Conservation (phyloP, 2,113 vertebrate species). For the Oreochromis niloticus region DNA sequence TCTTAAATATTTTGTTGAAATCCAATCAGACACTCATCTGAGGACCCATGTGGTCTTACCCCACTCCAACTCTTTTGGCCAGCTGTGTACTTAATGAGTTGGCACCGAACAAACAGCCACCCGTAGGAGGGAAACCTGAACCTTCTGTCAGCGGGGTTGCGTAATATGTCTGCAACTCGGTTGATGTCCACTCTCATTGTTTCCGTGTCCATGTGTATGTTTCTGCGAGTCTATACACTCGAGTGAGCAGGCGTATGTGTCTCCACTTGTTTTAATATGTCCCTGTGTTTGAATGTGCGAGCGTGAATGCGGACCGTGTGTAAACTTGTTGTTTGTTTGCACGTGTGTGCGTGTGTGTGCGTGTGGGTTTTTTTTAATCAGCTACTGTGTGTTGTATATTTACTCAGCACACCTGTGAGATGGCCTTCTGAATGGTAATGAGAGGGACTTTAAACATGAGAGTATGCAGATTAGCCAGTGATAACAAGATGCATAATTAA, state of each 20-base stretch:
- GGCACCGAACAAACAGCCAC: constrained; percentile 41
- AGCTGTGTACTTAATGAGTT: constrained; percentile 70
- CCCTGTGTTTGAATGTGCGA: not conserved
- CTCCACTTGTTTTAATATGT: constrained; percentile 26
- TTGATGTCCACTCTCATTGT: constrained; percentile 8
- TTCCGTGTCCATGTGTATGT: not conserved
- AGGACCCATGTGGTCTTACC: constrained; percentile 21
- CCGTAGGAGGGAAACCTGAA: constrained; percentile 26
- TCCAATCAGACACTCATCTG: constrained; percentile 22
- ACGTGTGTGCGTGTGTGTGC: not conserved
- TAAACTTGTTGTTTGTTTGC: not conserved
- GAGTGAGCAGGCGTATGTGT: not conserved
- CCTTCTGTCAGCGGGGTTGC: constrained; percentile 50
- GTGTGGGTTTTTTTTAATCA: not conserved
- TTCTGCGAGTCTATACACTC: constrained; percentile 3
- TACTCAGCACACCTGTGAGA: constrained; percentile 53
- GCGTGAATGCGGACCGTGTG: not conserved
- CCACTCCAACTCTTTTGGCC: constrained; percentile 27
- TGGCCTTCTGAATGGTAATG: constrained; percentile 47
- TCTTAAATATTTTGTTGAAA: constrained; percentile 16
- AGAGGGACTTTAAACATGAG: constrained; percentile 49
- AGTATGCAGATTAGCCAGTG: constrained; percentile 59
- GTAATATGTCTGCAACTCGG: constrained; percentile 30
- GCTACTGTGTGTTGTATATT: constrained; percentile 39
- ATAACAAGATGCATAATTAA: constrained; percentile 69